phyloP scores from a whole-genome alignment of 2,888 invertebrate species.

The Leptopterna dolabrata region DNA sequence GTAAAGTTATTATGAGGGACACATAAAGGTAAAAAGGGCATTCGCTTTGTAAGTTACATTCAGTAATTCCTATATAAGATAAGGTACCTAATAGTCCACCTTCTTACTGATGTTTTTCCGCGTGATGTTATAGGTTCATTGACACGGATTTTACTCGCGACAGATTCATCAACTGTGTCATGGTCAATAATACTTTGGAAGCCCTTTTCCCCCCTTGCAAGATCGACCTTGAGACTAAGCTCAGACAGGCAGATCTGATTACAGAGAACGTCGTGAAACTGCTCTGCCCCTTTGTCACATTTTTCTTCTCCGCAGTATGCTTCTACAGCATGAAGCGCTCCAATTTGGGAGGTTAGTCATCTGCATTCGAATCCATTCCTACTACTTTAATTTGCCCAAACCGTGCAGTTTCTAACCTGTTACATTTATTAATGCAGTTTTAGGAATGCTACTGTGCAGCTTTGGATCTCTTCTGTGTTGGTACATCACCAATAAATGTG shows the following conservation, averaged over 20 bases:
- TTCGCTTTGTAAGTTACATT: no score
- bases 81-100: no score
- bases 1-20: no score
- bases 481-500: constrained; percentile 36
- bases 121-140: constrained; percentile 49
- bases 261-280: constrained; percentile 54
- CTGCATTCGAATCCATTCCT: background rate
- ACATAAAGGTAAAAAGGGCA: no score
- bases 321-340: constrained; percentile 48
- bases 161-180: constrained; percentile 49
- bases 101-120: no score
- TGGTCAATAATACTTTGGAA: constrained; percentile 47
- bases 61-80: no score
- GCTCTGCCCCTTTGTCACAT: constrained; percentile 52
- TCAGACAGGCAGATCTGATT: constrained; percentile 52
- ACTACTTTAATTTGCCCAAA: background rate
- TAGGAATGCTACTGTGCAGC: constrained; percentile 56
- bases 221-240: constrained; percentile 55
- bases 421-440: constrained; percentile 40
- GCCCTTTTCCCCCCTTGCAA: constrained; percentile 43
- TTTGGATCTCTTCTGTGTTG: constrained; percentile 38
- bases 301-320: constrained; percentile 37
- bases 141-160: constrained; percentile 54
- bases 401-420: background rate
- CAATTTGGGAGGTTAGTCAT: constrained; percentile 53